These are phyloP conservation scores for Cryptocephalus moraei DNA, from an alignment of 2,888 invertebrate species.

Conservation along the genomic window DNA sequence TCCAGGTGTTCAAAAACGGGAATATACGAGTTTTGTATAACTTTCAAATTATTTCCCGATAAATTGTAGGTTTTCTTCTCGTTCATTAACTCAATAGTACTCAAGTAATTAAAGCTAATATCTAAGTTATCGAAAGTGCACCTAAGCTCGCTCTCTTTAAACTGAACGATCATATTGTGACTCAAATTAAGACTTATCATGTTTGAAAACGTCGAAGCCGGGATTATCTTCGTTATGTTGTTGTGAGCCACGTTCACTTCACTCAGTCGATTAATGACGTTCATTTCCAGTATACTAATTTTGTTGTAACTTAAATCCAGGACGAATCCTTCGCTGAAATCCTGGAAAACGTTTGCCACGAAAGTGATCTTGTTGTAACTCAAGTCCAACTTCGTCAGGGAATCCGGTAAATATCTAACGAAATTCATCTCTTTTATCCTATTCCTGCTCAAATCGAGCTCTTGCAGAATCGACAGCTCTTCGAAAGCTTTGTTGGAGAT, in stretches of 20 bases:
- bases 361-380: slow-evolving; percentile 4
- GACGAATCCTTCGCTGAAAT: background rate
- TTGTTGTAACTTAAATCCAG: slow-evolving; percentile 6
- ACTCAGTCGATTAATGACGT: background rate
- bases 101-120: slow-evolving; percentile 4
- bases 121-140: background rate
- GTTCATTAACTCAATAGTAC: background rate
- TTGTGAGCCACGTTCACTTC: slow-evolving; percentile 2
- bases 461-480: background rate
- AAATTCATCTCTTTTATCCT: slow-evolving; percentile 4
- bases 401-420: background rate
- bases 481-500: slow-evolving; percentile 2
- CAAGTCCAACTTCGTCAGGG: background rate
- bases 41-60: slow-evolving; percentile 1
- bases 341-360: slow-evolving; percentile 3
- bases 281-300: slow-evolving; percentile 6
- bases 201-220: background rate
- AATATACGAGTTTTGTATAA: background rate
- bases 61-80: slow-evolving; percentile 1
- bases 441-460: slow-evolving; percentile 4
- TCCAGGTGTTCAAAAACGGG: background rate
- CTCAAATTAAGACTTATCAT: slow-evolving; percentile 3
- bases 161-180: slow-evolving; percentile 2
- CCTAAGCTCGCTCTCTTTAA: slow-evolving; percentile 1
- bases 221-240: slow-evolving; percentile 2